Conservation (phyloP, 2,113 vertebrate genomes). For the Alosa alosa region DNA sequence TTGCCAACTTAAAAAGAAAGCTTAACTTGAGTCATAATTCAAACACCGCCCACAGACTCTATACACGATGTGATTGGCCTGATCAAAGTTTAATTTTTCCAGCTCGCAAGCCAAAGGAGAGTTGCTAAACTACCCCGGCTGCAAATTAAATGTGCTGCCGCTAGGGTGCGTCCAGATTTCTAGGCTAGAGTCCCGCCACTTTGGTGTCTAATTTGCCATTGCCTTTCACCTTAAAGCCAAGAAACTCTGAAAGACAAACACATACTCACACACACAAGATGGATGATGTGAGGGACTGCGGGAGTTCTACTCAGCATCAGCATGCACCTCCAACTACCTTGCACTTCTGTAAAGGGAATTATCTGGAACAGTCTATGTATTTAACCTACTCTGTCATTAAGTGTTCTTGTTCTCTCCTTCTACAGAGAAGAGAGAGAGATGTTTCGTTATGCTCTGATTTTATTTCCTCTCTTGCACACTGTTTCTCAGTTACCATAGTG, state of each 20-base stretch:
- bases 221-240: too few relatives aligned
- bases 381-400: slow-evolving; percentile 5
- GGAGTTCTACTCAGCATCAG: neutral
- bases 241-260: slow-evolving; percentile 20
- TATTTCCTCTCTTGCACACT: neutral
- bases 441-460: neutral
- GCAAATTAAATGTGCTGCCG: too few relatives aligned
- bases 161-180: too few relatives aligned
- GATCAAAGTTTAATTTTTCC: too few relatives aligned
- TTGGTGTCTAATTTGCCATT: too few relatives aligned
- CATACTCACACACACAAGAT: neutral
- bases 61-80: too few relatives aligned
- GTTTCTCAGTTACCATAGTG: slow-evolving; percentile 11
- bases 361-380: neutral
- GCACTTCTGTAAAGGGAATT: neutral
- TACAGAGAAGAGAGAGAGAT: neutral
- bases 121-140: too few relatives aligned
- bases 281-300: neutral
- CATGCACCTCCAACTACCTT: neutral
- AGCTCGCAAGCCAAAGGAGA: too few relatives aligned
- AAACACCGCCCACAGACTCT: too few relatives aligned
- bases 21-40: too few relatives aligned
- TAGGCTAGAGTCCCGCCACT: too few relatives aligned
- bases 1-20: too few relatives aligned
- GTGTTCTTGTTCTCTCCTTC: neutral